Evolutionary conservation across 2,888 invertebrate genomes (phyloP).

Genomic region (Caenorhabditis parvicauda): DNA sequence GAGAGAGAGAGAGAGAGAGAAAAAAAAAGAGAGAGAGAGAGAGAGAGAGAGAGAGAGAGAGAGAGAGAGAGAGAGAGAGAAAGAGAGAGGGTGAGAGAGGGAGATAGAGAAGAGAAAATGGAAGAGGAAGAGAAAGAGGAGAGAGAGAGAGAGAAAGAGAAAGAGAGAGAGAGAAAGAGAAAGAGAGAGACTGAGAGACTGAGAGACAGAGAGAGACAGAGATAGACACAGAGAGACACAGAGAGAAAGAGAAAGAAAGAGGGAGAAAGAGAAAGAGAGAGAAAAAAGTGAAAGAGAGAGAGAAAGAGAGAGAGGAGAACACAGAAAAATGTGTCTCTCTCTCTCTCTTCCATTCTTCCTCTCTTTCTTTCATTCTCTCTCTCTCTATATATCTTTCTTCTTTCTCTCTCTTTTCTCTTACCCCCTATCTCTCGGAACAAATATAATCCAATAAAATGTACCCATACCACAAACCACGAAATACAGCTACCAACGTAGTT

Average conservation of each 20-base stretch:
- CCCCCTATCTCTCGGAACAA: too few species aligned
- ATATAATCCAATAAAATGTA: too few species aligned
- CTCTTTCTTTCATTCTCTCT: too few species aligned
- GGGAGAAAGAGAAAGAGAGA: conserved; percentile 6
- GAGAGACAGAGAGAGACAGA: conserved; percentile 9
- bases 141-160: neutral
- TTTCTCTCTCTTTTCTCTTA: too few species aligned
- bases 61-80: neutral
- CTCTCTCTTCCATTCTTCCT: too few species aligned
- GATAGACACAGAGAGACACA: conserved; percentile 7
- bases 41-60: conserved; percentile 11
- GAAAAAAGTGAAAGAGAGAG: neutral
- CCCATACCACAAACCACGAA: too few species aligned
- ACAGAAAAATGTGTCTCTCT: neutral
- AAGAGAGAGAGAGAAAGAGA: neutral
- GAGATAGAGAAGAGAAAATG: neutral
- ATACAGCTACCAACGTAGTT: too few species aligned
- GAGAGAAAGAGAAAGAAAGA: conserved; percentile 8
- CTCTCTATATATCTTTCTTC: too few species aligned
- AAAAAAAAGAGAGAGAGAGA: conserved; percentile 1
- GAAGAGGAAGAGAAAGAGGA: neutral
- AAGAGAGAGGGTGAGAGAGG: neutral
- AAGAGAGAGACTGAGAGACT: conserved; percentile 7
- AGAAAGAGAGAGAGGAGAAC: neutral
- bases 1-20: neutral